Evolutionary conservation across 2,797 vertebrate genomes (phyloP), one percentile per base, ranked within the genome.

Genomic region (Apogon talboti): DNA sequence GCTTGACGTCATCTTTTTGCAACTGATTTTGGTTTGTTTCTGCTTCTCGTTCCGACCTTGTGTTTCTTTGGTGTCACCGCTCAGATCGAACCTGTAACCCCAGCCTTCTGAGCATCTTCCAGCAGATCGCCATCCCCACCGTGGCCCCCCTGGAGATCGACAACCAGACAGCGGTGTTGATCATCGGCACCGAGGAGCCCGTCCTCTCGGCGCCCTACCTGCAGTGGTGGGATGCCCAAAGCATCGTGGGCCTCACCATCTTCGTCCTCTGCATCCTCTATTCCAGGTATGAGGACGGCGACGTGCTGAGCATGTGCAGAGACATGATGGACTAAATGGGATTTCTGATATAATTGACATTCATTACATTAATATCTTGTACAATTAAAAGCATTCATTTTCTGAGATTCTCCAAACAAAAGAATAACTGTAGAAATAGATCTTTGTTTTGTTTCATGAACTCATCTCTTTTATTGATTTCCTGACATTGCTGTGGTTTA

Each of bases 221-320:
- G 11, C 96, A 98, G 89, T 99, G 98, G 98, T 99, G 98, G 98
- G 97, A 99, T 30, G 95, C 98, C 15, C 98, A 99, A 78, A 96
- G 98, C 35, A 96, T 99, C 80, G 95, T 99, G 66, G 98, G 98
- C 62, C 90, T 99, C 78, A 87, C 98, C 76, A 92, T 99, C 40
- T 99, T 99, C 90, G 88, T 99, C 71, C 85, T 99, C 77, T 99
- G 98, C 92, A 96, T 99, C 71, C 94, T 99, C 44, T 99, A 99
- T 78, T 99, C 98, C 67, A 99, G 98, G 98, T 99, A 84, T 28
- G 24, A 28, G 93, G 93, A 82, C 96, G 93, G 94, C 94, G 96
- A 5, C 24, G 24, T 28, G 6, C 24, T 28, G 24, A 28, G 94
- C 95, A 96, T 30, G 74, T 84, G 35, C 95, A 98, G 89, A 96